A percentile compares a stretch with the other conserved stretches of the same genome.
phyloP scores from a whole-genome alignment of 2,113 vertebrate genomes.

The Indicator indicator region DNA sequence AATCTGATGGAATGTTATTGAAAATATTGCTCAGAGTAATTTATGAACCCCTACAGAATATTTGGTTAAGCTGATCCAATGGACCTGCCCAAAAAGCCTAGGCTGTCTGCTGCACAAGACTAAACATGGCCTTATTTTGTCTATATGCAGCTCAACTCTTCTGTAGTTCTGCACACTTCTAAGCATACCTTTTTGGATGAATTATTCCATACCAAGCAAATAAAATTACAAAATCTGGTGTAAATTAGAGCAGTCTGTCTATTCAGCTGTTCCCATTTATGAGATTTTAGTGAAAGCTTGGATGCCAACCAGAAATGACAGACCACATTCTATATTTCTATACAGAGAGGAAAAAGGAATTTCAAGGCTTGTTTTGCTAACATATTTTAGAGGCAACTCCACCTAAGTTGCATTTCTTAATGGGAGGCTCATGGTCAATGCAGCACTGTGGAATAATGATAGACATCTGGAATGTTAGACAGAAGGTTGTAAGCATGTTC shows the following conservation, averaged over 20 bases:
- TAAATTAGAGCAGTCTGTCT: slow-evolving; percentile 66
- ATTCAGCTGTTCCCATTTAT: slow-evolving; percentile 63
- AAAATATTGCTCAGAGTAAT: not conserved
- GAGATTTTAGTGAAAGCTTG: slow-evolving; percentile 61
- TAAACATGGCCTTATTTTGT: slow-evolving; percentile 32
- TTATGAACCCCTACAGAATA: not conserved
- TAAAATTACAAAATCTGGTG: slow-evolving; percentile 50
- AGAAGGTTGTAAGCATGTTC: not conserved
- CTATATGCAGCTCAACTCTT: not conserved
- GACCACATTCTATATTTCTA: slow-evolving; percentile 45
- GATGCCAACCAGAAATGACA: slow-evolving; percentile 48
- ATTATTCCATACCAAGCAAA: slow-evolving; percentile 39
- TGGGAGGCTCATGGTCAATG: slow-evolving; percentile 20
- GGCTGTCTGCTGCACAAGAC: not conserved
- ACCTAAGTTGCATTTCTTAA: slow-evolving; percentile 21
- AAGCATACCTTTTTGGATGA: slow-evolving; percentile 46
- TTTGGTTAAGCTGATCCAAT: not conserved
- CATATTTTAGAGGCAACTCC: slow-evolving; percentile 41
- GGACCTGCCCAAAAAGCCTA: not conserved
- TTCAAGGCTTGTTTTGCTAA: slow-evolving; percentile 32
- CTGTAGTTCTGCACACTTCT: not conserved
- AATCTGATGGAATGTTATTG: not conserved
- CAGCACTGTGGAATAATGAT: not conserved
- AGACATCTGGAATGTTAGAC: not conserved
- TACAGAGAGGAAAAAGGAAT: slow-evolving; percentile 44